These are phyloP conservation scores for Achlya flavicornis DNA, from an alignment of 2,888 invertebrate genomes.

Conservation along the genomic window DNA sequence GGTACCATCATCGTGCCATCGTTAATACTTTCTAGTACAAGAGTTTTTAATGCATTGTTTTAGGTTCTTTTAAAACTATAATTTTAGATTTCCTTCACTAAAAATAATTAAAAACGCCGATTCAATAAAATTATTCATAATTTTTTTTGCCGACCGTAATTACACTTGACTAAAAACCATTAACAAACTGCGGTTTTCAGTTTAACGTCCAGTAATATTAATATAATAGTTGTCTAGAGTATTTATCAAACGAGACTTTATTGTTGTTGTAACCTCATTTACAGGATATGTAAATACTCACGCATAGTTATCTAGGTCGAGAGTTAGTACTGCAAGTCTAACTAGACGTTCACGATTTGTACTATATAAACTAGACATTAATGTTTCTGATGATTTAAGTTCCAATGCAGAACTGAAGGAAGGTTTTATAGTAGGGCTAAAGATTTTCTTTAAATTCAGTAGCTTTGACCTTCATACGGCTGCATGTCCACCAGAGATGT, in stretches of 20 bases:
- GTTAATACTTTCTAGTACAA: too few species aligned
- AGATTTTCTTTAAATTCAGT: too few species aligned
- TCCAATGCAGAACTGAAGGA: not conserved
- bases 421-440: too few species aligned
- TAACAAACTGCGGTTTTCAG: constrained; percentile 1
- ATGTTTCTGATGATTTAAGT: not conserved
- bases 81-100: too few species aligned
- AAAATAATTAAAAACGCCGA: too few species aligned
- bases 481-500: too few species aligned
- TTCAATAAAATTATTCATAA: not conserved
- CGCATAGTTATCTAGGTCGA: not conserved
- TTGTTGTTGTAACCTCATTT: not conserved
- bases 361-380: not conserved
- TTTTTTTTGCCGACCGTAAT: not conserved
- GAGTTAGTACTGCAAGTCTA: not conserved
- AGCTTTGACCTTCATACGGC: too few species aligned
- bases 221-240: not conserved
- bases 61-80: too few species aligned
- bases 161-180: not conserved
- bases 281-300: constrained; percentile 3
- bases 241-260: not conserved
- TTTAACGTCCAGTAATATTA: not conserved
- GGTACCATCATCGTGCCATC: too few species aligned
- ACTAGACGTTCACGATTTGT: not conserved
- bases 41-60: too few species aligned